Evolutionary conservation across 1,140 invertebrate genomes (phyloP).

Genomic region (Bombus cullumanus): DNA sequence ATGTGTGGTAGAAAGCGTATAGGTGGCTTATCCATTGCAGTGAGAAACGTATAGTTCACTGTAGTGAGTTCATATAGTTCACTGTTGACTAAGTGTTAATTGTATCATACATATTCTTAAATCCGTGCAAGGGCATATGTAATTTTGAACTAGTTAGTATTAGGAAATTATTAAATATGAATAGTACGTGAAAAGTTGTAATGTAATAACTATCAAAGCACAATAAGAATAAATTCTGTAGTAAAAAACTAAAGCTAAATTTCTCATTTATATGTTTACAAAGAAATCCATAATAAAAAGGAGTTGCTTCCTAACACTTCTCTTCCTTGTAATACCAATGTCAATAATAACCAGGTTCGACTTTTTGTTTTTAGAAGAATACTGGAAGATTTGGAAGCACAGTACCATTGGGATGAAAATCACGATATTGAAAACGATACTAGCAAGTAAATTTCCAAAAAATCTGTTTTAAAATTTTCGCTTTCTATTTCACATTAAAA

Average conservation of each 20-base stretch:
- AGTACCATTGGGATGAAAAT: constrained; percentile 43
- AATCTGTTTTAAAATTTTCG: constrained; percentile 21
- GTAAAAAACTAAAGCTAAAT: constrained; percentile 8
- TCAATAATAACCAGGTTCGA: constrained; percentile 22
- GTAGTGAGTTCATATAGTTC: no score
- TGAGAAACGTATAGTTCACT: no score
- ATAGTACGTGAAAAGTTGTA: background rate
- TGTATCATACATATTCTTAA: background rate
- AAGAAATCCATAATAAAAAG: background rate
- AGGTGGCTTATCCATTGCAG: no score
- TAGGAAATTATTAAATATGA: constrained; percentile 21
- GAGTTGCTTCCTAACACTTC: constrained; percentile 23
- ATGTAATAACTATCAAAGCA: background rate
- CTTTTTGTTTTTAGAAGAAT: constrained; percentile 61
- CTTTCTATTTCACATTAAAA: constrained; percentile 9
- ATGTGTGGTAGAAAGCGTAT: no score
- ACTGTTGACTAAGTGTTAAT: background rate
- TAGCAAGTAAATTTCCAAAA: constrained; percentile 53
- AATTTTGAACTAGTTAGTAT: constrained; percentile 10
- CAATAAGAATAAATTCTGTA: constrained; percentile 7
- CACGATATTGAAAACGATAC: constrained; percentile 32
- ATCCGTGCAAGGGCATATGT: background rate
- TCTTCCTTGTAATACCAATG: background rate
- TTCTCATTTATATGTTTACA: constrained; percentile 49
- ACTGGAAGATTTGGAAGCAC: constrained; percentile 52